phyloP scores from a whole-genome alignment of 2,113 vertebrate genomes.

The Tenrec ecaudatus region DNA sequence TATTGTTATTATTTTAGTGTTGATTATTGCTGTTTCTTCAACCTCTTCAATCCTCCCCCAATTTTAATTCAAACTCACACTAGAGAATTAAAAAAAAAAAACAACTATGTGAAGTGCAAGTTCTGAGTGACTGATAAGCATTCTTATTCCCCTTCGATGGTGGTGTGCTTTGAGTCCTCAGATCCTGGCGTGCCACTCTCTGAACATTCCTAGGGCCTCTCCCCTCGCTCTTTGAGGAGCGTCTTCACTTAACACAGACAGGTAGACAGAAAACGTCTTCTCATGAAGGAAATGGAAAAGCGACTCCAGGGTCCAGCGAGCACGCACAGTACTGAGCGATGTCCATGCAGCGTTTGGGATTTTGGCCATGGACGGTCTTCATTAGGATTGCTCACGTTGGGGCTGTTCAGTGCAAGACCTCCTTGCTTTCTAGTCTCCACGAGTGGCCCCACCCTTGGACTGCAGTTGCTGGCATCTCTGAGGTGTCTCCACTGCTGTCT shows the following conservation, averaged over 20 bases:
- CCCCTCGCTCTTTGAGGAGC: neutral
- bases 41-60: neutral
- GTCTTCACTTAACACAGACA: neutral
- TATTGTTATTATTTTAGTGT: neutral
- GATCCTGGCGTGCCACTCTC: accelerated
- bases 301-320: neutral
- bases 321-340: neutral
- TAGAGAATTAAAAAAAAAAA: neutral
- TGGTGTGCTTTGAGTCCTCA: neutral
- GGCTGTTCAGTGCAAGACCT: neutral
- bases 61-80: neutral
- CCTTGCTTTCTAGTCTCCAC: neutral
- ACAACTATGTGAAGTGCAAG: neutral
- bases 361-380: neutral
- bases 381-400: too few relatives aligned
- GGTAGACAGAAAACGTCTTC: too few relatives aligned
- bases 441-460: neutral
- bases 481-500: neutral
- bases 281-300: too few relatives aligned
- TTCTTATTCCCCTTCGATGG: too few relatives aligned
- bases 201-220: too few relatives aligned
- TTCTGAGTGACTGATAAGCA: neutral
- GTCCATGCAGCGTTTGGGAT: too few relatives aligned
- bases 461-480: neutral
- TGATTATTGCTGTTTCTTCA: neutral